These are phyloP conservation scores for Unio delphinus DNA, from an alignment of 2,888 invertebrate species.

Conservation along the genomic window DNA sequence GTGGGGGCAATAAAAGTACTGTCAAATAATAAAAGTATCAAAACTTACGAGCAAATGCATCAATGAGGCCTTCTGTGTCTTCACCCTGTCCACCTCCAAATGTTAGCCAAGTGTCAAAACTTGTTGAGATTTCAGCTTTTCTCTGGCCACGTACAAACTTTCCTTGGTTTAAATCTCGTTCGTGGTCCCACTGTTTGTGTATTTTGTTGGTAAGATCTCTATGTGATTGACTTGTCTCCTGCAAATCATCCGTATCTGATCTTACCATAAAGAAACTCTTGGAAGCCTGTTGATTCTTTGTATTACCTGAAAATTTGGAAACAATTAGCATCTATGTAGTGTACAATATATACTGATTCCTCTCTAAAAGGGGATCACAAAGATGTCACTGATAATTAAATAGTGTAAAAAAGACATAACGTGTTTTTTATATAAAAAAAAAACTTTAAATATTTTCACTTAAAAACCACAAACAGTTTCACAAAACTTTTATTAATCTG, in stretches of 20 bases:
- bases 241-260: conserved; percentile 36
- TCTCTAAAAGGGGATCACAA: no score
- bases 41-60: conserved; percentile 62
- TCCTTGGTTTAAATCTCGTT: conserved; percentile 53
- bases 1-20: no score
- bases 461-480: no score
- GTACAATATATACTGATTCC: no score
- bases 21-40: no score
- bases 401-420: no score
- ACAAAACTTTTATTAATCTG: no score
- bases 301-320: conserved; percentile 19
- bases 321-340: no score
- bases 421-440: no score
- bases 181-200: conserved; percentile 54
- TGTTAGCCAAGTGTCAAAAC: conserved; percentile 58
- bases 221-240: conserved; percentile 39
- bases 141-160: conserved; percentile 58
- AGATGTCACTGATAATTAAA: no score
- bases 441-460: no score
- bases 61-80: conserved; percentile 51
- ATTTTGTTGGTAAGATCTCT: conserved; percentile 48
- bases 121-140: conserved; percentile 40
- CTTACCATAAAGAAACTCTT: conserved; percentile 41
- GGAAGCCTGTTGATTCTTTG: conserved; percentile 18
- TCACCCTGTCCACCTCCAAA: conserved; percentile 57